These are phyloP conservation scores for Leucophenga varia DNA, from an alignment of 1,140 invertebrate species.

Conservation along the genomic window DNA sequence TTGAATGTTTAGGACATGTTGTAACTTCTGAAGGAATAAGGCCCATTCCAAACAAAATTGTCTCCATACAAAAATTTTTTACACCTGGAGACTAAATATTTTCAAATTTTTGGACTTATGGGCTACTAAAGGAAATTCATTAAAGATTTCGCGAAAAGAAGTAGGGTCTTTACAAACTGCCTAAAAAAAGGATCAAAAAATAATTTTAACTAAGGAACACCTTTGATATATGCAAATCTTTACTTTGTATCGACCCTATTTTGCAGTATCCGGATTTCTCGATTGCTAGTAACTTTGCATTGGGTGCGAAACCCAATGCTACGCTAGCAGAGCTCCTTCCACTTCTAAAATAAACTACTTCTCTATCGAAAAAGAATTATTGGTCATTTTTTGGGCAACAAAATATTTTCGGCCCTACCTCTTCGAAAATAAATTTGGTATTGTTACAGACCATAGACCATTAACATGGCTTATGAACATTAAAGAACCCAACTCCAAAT, in stretches of 20 bases:
- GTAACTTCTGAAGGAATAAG: constrained; percentile 52
- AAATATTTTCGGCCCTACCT: not conserved
- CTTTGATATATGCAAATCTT: not conserved
- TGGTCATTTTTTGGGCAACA: too few relatives aligned
- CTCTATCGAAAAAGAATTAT: not conserved
- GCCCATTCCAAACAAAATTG: constrained; percentile 55
- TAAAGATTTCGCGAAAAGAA: not conserved
- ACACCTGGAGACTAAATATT: constrained; percentile 29
- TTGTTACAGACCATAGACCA: not conserved
- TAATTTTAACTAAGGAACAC: not conserved
- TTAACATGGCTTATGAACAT: too few relatives aligned
- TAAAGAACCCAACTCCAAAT: not conserved
- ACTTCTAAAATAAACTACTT: not conserved
- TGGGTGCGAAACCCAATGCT: not conserved
- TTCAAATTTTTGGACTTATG: not conserved
- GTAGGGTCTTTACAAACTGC: not conserved
- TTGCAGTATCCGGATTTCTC: not conserved
- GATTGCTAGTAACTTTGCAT: not conserved
- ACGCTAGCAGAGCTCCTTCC: constrained; percentile 22
- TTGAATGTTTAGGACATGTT: constrained; percentile 58
- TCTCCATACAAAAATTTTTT: constrained; percentile 44
- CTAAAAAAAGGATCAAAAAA: not conserved
- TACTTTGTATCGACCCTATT: not conserved
- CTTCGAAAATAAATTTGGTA: not conserved
- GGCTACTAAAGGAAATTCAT: constrained; percentile 1